A percentile compares a stretch with the other conserved stretches of the same genome.
phyloP scores from a whole-genome alignment of 2,888 invertebrate species.

The Didymodactylos carnosus region DNA sequence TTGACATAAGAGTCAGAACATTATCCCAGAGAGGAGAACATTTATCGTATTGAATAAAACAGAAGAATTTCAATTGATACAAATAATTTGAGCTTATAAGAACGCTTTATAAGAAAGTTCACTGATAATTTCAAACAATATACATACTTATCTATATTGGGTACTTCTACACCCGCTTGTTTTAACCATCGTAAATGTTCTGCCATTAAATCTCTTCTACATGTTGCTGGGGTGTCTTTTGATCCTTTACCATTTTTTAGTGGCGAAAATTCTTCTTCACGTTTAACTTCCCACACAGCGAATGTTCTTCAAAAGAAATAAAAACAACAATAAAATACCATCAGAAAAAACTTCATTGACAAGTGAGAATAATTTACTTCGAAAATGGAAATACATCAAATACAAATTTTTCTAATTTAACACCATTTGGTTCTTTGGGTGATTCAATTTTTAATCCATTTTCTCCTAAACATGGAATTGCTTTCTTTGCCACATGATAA shows the following conservation, averaged over 20 bases:
- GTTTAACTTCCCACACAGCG: slow-evolving; percentile 65
- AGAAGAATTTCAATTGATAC: no score
- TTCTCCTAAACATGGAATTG: slow-evolving; percentile 64
- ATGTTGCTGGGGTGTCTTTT: slow-evolving; percentile 48
- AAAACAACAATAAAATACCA: no score
- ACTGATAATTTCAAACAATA: no score
- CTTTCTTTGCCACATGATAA: slow-evolving; percentile 86
- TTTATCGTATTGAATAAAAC: no score
- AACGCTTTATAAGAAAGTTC: no score
- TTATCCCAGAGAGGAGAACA: no score
- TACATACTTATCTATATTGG: not conserved
- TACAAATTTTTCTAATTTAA: slow-evolving; percentile 96
- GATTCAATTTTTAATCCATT: slow-evolving; percentile 44
- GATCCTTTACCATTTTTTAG: slow-evolving; percentile 88
- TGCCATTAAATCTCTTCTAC: slow-evolving; percentile 52
- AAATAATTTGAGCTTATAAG: no score
- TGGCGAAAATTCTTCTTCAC: slow-evolving; percentile 85
- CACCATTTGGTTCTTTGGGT: slow-evolving; percentile 70
- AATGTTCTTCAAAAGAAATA: slow-evolving; percentile 43
- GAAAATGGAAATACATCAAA: slow-evolving; percentile 93
- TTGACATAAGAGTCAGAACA: no score
- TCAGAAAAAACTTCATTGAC: no score
- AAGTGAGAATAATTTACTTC: slow-evolving; percentile 37
- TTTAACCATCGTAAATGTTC: slow-evolving; percentile 43
- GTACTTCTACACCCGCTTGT: slow-evolving; percentile 4